Percentiles rank a stretch among this genome's conserved stretches.
Conservation (phyloP, 2,888 invertebrate species). For the Chrysolina americana region DNA sequence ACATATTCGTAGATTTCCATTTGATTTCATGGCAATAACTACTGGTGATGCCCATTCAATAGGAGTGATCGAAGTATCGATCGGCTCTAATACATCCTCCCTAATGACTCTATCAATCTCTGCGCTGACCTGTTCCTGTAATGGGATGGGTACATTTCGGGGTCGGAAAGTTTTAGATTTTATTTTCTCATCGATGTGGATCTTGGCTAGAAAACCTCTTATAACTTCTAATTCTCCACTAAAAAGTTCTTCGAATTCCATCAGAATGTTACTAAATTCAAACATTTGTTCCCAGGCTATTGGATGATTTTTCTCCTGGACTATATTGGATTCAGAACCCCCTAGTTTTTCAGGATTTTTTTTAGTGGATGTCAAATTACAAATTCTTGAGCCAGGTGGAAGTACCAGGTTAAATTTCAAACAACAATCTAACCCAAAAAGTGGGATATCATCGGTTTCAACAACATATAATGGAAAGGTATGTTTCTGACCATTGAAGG, state of each 20-base stretch:
- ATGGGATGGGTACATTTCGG: slow-evolving; percentile 35
- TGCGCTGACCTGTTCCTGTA: slow-evolving; percentile 47
- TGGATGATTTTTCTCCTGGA: neutral
- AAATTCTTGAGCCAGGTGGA: slow-evolving; percentile 5
- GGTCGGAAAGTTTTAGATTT: slow-evolving; percentile 31
- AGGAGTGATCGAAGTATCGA: slow-evolving; percentile 30
- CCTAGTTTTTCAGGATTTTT: neutral
- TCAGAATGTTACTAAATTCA: neutral
- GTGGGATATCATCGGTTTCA: neutral
- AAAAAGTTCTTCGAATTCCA: neutral
- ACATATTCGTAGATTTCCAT: slow-evolving; percentile 51
- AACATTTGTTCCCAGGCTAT: neutral
- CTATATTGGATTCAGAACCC: neutral
- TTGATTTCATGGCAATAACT: slow-evolving; percentile 48
- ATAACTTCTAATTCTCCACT: neutral
- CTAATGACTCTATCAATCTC: slow-evolving; percentile 49
- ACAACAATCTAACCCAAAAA: slow-evolving; percentile 17
- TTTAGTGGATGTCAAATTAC: neutral
- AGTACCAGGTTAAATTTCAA: neutral
- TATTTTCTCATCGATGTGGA: neutral
- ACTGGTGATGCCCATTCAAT: slow-evolving; percentile 54
- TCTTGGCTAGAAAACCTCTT: neutral
- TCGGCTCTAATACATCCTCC: slow-evolving; percentile 41
- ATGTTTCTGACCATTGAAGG: too few species aligned
- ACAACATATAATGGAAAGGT: neutral